Evolutionary conservation across 1,140 invertebrate genomes (phyloP).

Genomic region (Aradophagus sp.): DNA sequence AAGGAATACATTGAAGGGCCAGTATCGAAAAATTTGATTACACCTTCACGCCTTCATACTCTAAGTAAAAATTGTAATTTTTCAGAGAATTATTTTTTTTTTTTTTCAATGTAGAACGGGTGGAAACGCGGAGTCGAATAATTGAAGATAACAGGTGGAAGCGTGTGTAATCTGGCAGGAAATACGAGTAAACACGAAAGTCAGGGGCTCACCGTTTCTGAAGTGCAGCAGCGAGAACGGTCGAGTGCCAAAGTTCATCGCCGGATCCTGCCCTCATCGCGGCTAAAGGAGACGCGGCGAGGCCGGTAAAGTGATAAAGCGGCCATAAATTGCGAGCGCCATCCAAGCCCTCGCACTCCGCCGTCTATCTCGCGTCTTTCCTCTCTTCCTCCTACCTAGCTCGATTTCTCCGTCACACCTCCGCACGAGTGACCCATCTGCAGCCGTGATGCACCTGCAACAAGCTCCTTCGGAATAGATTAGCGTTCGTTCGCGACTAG

Average conservation of each 20-base stretch:
- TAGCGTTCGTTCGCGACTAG: conserved; percentile 22
- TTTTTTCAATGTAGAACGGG: conserved; percentile 24
- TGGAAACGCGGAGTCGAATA: conserved; percentile 44
- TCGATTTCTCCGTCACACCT: conserved; percentile 41
- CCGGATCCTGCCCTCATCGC: conserved; percentile 69
- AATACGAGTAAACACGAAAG: conserved; percentile 70
- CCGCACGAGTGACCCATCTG: conserved; percentile 60
- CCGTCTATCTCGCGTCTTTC: conserved; percentile 52
- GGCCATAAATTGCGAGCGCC: conserved; percentile 73
- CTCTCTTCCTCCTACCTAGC: conserved; percentile 47
- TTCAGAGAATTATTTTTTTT: too few species aligned
- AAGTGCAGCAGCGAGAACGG: conserved; percentile 62
- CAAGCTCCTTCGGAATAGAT: conserved; percentile 46
- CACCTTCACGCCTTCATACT: too few species aligned
- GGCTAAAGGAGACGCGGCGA: conserved; percentile 69
- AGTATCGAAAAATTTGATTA: too few species aligned
- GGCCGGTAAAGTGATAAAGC: conserved; percentile 75
- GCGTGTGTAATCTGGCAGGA: conserved; percentile 66
- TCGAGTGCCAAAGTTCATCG: conserved; percentile 75
- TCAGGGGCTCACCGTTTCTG: conserved; percentile 69
- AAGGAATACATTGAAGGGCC: too few species aligned
- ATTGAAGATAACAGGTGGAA: conserved; percentile 68
- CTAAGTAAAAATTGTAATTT: conserved; percentile 18
- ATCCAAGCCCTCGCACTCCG: conserved; percentile 59
- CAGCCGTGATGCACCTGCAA: conserved; percentile 54